A percentile compares a stretch with the other conserved stretches of the same genome.
Evolutionary conservation across 2,888 invertebrate species (phyloP).

Genomic region (Octodonta nipae): DNA sequence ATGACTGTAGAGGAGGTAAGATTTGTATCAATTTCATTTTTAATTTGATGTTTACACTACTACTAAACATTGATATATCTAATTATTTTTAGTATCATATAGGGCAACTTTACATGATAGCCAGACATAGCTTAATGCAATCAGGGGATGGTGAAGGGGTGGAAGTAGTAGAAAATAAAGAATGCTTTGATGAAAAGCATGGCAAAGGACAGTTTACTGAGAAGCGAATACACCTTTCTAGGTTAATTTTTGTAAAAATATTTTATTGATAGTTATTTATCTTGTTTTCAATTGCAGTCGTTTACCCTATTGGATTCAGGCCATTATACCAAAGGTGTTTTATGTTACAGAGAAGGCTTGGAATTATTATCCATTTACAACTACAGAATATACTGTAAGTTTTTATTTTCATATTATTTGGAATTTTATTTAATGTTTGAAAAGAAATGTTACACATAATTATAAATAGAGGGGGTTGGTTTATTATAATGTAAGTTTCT

Average conservation of each 20-base stretch:
- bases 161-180: slow-evolving; percentile 73
- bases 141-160: slow-evolving; percentile 83
- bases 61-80: too few relatives aligned
- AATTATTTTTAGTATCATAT: slow-evolving; percentile 60
- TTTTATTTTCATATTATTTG: slow-evolving; percentile 2
- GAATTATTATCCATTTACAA: slow-evolving; percentile 87
- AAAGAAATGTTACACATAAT: too few relatives aligned
- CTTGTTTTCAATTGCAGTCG: slow-evolving; percentile 55
- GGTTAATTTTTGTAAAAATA: slow-evolving; percentile 41
- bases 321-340: slow-evolving; percentile 76
- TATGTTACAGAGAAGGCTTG: slow-evolving; percentile 89
- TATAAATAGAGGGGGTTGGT: too few relatives aligned
- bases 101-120: slow-evolving; percentile 90
- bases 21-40: slow-evolving; percentile 8
- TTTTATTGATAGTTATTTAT: slow-evolving; percentile 1
- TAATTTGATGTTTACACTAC: neutral
- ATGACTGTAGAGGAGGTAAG: slow-evolving; percentile 79
- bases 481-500: too few relatives aligned
- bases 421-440: too few relatives aligned
- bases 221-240: slow-evolving; percentile 78
- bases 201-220: slow-evolving; percentile 82
- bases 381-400: slow-evolving; percentile 70
- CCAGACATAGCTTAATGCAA: slow-evolving; percentile 82
- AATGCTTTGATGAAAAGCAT: slow-evolving; percentile 63
- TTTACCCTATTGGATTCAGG: slow-evolving; percentile 79